Conservation (phyloP, 2,888 invertebrate species). For the Anodontia alba region DNA sequence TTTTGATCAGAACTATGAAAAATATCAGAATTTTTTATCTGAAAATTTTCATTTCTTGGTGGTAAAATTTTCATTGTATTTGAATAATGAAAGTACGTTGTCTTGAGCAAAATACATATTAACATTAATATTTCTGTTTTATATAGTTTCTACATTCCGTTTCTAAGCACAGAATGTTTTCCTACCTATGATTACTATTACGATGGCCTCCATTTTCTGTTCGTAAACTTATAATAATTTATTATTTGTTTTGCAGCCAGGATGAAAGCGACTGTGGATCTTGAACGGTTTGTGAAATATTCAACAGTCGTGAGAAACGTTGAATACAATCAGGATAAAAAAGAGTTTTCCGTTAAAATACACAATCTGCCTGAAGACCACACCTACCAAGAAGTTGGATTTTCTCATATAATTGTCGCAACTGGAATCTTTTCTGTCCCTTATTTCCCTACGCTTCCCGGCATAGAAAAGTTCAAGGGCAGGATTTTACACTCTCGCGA, state of each 20-base stretch:
- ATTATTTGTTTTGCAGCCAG: constrained; percentile 20
- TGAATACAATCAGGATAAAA: constrained; percentile 16
- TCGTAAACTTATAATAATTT: no score
- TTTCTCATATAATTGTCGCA: constrained; percentile 32
- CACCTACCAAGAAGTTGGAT: background rate
- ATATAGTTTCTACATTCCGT: no score
- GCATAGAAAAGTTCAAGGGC: constrained; percentile 38
- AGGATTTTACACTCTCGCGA: constrained; percentile 41
- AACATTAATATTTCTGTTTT: no score
- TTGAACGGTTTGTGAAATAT: constrained; percentile 25
- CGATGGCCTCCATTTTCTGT: no score
- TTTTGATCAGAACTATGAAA: no score
- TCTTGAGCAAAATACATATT: no score
- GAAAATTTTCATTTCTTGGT: no score
- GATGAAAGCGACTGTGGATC: constrained; percentile 15
- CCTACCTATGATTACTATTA: no score
- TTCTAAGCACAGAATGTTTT: no score
- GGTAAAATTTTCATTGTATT: no score
- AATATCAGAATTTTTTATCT: no score
- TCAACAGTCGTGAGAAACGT: constrained; percentile 38
- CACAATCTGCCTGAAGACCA: constrained; percentile 17
- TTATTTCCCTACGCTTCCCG: constrained; percentile 26
- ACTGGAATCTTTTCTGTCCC: constrained; percentile 34
- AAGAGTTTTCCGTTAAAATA: constrained; percentile 25
- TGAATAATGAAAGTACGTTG: no score